Conservation (phyloP, 2,888 invertebrate genomes). For the Meganola albula region DNA sequence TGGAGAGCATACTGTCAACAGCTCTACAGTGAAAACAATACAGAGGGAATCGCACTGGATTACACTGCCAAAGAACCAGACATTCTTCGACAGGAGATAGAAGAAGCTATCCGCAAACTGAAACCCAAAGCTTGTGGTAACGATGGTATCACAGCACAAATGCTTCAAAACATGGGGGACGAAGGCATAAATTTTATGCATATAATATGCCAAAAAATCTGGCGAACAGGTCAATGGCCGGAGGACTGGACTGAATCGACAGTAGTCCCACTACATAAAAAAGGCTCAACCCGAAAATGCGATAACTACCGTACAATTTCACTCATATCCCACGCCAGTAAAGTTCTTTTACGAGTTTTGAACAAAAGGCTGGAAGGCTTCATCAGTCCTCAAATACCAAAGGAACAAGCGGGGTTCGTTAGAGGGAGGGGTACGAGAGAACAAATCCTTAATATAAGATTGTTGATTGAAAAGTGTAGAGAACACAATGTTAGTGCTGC, state of each 20-base stretch:
- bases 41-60: background rate
- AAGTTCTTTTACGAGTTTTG: conserved; percentile 7
- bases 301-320: conserved; percentile 15
- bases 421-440: background rate
- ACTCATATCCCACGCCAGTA: conserved; percentile 11
- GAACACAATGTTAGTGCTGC: background rate
- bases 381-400: background rate
- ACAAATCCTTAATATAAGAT: background rate
- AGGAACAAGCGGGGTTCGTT: background rate
- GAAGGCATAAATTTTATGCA: background rate
- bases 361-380: background rate
- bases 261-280: conserved; percentile 16
- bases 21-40: background rate
- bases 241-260: conserved; percentile 6
- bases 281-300: conserved; percentile 17
- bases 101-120: background rate
- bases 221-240: background rate
- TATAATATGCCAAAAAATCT: background rate
- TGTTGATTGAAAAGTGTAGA: background rate
- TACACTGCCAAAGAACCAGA: background rate
- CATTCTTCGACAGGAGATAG: background rate
- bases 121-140: background rate
- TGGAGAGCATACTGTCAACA: background rate
- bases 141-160: background rate
- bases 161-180: background rate